Base-by-base conservation (phyloP, 2,797 vertebrate genomes). In the Periparus ater region DNA sequence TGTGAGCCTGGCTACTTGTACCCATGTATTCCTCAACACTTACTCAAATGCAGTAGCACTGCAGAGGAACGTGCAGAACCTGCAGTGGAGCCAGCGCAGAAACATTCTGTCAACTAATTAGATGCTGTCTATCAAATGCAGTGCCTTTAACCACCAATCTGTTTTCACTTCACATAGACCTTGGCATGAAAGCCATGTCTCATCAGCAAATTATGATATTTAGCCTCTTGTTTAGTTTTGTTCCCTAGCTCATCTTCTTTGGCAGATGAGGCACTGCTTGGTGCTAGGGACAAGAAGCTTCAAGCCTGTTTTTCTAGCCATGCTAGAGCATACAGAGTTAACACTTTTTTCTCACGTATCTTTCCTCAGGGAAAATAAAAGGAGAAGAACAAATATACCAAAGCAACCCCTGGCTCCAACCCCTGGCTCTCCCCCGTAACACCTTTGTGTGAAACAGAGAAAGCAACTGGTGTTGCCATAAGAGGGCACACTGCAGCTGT, bases 401-500 rank as follows among this genome's bases (percentile, higher is more conserved):
- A 40, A 80, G 23, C 17, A 73, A 22, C 5, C 2, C 3, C 13
- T 2, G 0, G 9, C 17, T 50, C 3, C 11, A 36, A 36, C 36
- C 36, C 36, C 36, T 36, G 36, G 36, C 36, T 36, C 36, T n/a
- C 17, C 7, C 2, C 21, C 0, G 1, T 19, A 62, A 53, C 54
- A 47, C 16, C 20, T 10, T 7, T 8, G 16, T 48, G 44, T 0
- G 1, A 63, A 82, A 30, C 14, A 44, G 38, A 79, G 54, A 85
- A 96, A 95, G 90, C 84, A 96, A 82, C 68, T 61, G 85, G 96
- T 96, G 91, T 86, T 95, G 95, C 97, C 97, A 51, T 97, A 95
- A 98, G 97, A 95, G 95, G 96, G 96, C 91, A 88, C 89, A 90
- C 85, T 92, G 95, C 87, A 76, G 88, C 96, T 78, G 74, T n/a